Conservation (phyloP, 1,140 invertebrate species). For the Pachypsylla venusta region DNA sequence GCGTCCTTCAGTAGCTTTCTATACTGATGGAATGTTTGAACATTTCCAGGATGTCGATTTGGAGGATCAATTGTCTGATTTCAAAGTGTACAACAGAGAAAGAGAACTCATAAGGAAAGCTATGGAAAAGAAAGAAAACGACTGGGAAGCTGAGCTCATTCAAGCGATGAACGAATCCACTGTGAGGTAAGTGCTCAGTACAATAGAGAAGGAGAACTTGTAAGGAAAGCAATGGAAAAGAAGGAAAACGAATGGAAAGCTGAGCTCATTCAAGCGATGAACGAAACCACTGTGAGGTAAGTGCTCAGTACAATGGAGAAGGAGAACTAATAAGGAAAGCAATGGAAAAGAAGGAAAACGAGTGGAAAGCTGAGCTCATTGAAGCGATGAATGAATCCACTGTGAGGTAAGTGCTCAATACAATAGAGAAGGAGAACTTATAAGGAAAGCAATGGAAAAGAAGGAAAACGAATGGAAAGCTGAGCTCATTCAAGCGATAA, state of each 20-base stretch:
- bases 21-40: background rate
- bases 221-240: constrained; percentile 40
- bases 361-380: constrained; percentile 52
- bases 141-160: constrained; percentile 53
- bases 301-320: constrained; percentile 53
- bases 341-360: constrained; percentile 47
- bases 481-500: constrained; percentile 49
- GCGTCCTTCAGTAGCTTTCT: no score
- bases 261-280: constrained; percentile 49
- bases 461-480: constrained; percentile 55
- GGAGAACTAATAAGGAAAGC: constrained; percentile 42
- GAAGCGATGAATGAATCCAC: constrained; percentile 41
- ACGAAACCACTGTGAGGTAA: constrained; percentile 27
- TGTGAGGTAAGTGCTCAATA: no score
- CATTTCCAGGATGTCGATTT: constrained; percentile 29
- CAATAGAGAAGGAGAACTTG: constrained; percentile 50
- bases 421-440: constrained; percentile 50
- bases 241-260: constrained; percentile 55
- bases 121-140: constrained; percentile 47
- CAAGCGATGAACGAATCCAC: constrained; percentile 41
- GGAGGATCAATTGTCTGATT: constrained; percentile 37
- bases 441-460: constrained; percentile 40
- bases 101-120: constrained; percentile 42
- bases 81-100: constrained; percentile 55
- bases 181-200: constrained; percentile 25